A percentile compares a stretch with the other conserved stretches of the same genome.
Conservation (phyloP, 2,797 vertebrate genomes). For the Myoxocephalus aenaeus region DNA sequence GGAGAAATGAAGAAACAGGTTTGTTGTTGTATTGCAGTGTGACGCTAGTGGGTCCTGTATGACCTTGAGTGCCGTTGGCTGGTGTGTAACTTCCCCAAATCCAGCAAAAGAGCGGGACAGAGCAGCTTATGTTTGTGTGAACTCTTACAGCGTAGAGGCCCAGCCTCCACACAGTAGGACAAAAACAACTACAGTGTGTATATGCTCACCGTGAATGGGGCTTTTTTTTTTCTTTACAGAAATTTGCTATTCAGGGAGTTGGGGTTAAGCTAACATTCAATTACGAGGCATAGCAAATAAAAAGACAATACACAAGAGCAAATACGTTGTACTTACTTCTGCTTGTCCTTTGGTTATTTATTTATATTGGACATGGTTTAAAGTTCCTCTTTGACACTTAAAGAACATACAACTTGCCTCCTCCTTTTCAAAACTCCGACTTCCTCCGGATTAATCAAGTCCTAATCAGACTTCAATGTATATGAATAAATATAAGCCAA, state of each 20-base stretch:
- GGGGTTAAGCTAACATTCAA: neutral
- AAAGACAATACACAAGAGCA: neutral
- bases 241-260: neutral
- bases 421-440: neutral
- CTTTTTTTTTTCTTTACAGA: neutral
- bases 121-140: too few relatives aligned
- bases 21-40: too few relatives aligned
- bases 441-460: slow-evolving; percentile 9
- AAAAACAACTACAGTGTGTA: too few relatives aligned
- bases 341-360: neutral
- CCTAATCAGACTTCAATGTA: slow-evolving; percentile 19
- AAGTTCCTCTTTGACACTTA: neutral
- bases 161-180: too few relatives aligned
- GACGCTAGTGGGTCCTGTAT: too few relatives aligned
- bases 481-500: slow-evolving; percentile 24
- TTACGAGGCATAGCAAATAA: neutral
- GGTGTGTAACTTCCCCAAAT: too few relatives aligned
- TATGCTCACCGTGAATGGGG: neutral
- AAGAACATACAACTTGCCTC: neutral
- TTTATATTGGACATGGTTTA: neutral
- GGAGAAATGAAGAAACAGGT: too few relatives aligned
- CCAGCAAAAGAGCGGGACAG: too few relatives aligned
- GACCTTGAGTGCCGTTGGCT: too few relatives aligned
- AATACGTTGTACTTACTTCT: neutral
- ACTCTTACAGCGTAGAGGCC: too few relatives aligned